Base-by-base conservation (phyloP, 1,140 invertebrate species). In the Harpegnathos saltator region DNA sequence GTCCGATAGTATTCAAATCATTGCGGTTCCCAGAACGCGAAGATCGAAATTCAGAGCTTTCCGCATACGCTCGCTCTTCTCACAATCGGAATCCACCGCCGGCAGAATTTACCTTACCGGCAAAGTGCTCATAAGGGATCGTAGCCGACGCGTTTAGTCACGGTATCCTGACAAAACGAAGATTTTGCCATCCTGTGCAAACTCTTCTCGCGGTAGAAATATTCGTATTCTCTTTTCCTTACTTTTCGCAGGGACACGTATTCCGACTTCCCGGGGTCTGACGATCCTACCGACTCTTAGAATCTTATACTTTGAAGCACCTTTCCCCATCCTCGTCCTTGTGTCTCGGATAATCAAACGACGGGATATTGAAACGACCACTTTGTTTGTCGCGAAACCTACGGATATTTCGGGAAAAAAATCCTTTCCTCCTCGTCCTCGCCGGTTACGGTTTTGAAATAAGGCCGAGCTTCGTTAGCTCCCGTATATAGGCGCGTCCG, bases 91-190 rank as follows among this genome's bases (percentile, higher is more conserved):
- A 71, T 71, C 24, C 15, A 58, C 15, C 24, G 59, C 59, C 12
- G 33, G 38, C 17, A 69, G 19, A 69, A 69, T 66, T 77, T 77
- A 77, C 62, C n/a, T 77, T 66, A 77, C 7, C 38, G 59, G 3
- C 48, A 17, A 9, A 15, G 17, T 14, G 59, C 38, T 65, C 59
- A 75, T 77, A 77, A 77, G 26, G 61, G 44, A 77, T n/a, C 29
- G 62, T 77, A 66, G 48, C 29, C 63, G 59, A 44, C 59, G 73
- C 73, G 44, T 71, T 82, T 87, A 71, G 38, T 22, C 38, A 54
- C 24, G 12, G 69, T 63, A 82, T 74, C 63, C 52, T 11, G 48
- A 66, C 50, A 78, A 65, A 65, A 77, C 85, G 80, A 86, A 38
- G 26, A 74, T 52, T 61, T 82, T 19, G 19, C 69, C 66, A 72